Evolutionary conservation across 2,113 vertebrate genomes (phyloP), one percentile per base, ranked within the genome.

Genomic region (Lontra canadensis): DNA sequence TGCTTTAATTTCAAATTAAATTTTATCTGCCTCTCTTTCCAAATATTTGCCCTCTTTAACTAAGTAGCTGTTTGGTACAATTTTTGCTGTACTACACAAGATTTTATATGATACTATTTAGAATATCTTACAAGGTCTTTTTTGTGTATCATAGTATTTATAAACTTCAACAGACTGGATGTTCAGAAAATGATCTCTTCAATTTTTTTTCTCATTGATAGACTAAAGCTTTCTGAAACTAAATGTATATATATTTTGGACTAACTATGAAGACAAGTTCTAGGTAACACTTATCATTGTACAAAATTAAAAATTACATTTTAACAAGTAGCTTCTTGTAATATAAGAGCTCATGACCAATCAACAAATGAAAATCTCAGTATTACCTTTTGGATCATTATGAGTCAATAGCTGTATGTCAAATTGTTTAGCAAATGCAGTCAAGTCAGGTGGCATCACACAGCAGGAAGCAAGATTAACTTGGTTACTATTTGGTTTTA

Each of bases 401-500:
- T 99, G 99, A 90, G 99, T 99, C 97, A 99, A 98, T 31, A 99
- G 99, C 98, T 99, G 99, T 98, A 99, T 99, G 98, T 99, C 99
- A 97, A 99, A 99, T 93, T 99, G 98, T 98, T 99, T 99, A 20
- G 99, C 99, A 91, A 99, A 99, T 42, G 99, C 99, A 87, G 99
- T 99, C 88, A 99, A 98, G 97, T 99, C 99, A 34, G 99, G 99
- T 91, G 99, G 99, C 99, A 99, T 99, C 98, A 99, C 99, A 96
- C 99, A 99, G 98, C 99, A 99, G 69, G 99, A 99, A 52, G 99
- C 99, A 80, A 99, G 99, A 98, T 99, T 99, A 82, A 99, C 99
- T 98, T 99, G 99, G 98, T 99, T 99, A 98, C 99, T 99, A 98
- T 99, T 99, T 93, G 99, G 99, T 97, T 99, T 99, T 92, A 99